Conservation (phyloP, 2,888 invertebrate genomes). For the Lymantria monacha region DNA sequence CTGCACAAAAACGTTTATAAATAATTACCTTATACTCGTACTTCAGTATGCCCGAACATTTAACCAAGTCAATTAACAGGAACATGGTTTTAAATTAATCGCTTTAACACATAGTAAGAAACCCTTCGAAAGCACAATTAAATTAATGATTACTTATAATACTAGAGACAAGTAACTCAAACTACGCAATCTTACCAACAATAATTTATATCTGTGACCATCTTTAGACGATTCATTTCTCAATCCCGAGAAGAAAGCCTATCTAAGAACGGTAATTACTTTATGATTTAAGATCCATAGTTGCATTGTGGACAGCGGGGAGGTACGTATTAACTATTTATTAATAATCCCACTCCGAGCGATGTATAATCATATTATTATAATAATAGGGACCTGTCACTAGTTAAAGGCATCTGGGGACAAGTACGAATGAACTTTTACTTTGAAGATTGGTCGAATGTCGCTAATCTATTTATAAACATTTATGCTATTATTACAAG, state of each 20-base stretch:
- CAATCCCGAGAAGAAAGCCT: slow-evolving; percentile 61
- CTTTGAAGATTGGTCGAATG: slow-evolving; percentile 39
- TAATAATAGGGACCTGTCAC: slow-evolving; percentile 65
- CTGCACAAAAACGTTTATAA: no score
- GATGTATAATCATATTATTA: slow-evolving; percentile 60
- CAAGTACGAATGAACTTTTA: slow-evolving; percentile 48
- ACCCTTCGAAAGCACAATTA: slow-evolving; percentile 5
- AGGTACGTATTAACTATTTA: slow-evolving; percentile 51
- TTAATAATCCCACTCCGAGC: slow-evolving; percentile 63
- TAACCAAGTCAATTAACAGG: not conserved
- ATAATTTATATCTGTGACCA: slow-evolving; percentile 43
- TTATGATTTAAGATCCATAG: slow-evolving; percentile 64
- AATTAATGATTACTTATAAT: slow-evolving; percentile 3
- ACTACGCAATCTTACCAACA: slow-evolving; percentile 12
- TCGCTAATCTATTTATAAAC: slow-evolving; percentile 42
- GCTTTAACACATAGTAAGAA: not conserved
- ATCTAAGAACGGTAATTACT: slow-evolving; percentile 63
- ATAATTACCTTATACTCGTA: no score
- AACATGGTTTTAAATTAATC: slow-evolving; percentile 11
- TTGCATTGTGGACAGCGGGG: slow-evolving; percentile 57
- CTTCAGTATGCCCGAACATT: no score
- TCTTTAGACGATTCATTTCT: slow-evolving; percentile 60
- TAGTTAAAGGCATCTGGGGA: slow-evolving; percentile 41
- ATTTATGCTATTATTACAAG: slow-evolving; percentile 22
- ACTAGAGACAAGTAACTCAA: slow-evolving; percentile 8